phyloP scores from a whole-genome alignment of 2,113 vertebrate species.

The Candoia aspera region DNA sequence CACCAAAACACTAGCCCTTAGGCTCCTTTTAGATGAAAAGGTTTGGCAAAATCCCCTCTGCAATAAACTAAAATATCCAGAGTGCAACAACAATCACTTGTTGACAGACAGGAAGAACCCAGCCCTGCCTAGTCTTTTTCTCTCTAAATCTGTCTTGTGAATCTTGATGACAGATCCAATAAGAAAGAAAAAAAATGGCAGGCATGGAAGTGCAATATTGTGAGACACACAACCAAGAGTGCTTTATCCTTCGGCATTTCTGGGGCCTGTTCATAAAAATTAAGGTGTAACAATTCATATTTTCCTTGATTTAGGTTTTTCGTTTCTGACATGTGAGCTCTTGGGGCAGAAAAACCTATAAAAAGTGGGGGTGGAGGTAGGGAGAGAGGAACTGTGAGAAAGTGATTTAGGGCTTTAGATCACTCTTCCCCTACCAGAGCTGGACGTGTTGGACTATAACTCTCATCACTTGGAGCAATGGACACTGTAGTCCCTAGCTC shows the following conservation, averaged over 20 bases:
- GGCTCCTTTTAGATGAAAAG: not conserved
- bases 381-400: no score
- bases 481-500: not conserved
- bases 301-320: not conserved
- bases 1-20: not conserved
- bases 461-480: not conserved
- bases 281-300: not conserved
- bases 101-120: not conserved
- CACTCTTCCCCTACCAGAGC: not conserved
- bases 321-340: no score
- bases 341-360: not conserved
- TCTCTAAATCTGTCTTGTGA: not conserved
- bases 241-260: constrained; percentile 11
- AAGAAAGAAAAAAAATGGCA: not conserved
- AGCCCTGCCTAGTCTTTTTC: not conserved
- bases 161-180: constrained; percentile 9
- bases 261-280: not conserved
- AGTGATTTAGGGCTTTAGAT: not conserved
- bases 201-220: not conserved
- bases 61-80: not conserved
- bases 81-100: not conserved
- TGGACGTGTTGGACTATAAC: not conserved
- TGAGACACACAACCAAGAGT: not conserved
- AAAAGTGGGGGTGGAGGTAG: no score
- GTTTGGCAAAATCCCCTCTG: not conserved